Evolutionary conservation across 2,113 vertebrate genomes (phyloP).

Genomic region (Machaerirhynchus nigripectus): DNA sequence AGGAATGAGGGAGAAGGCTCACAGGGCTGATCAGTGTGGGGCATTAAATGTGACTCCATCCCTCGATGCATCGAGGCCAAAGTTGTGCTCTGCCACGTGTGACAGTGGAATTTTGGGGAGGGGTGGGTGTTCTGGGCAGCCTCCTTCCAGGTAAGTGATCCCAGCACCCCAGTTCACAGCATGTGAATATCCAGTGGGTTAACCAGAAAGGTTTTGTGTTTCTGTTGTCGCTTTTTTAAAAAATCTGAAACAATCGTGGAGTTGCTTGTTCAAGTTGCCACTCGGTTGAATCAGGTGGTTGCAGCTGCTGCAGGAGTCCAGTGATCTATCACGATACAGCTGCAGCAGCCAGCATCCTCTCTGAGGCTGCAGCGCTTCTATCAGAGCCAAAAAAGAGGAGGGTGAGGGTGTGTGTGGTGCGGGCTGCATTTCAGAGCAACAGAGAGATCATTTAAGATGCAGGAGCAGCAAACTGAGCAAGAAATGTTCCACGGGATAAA

Average conservation of each 20-base stretch:
- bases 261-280: not conserved
- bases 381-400: not conserved
- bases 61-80: accelerated
- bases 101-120: not conserved
- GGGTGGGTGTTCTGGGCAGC: not conserved
- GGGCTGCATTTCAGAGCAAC: not conserved
- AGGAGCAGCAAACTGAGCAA: not conserved
- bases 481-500: not conserved
- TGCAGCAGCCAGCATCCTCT: not conserved
- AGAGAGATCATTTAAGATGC: not conserved
- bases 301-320: not conserved
- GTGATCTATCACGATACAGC: not conserved
- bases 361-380: not conserved
- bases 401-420: not conserved
- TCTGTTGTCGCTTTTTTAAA: not conserved
- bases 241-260: not conserved
- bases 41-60: not conserved
- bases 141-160: not conserved
- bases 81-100: not conserved
- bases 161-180: not conserved
- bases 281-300: not conserved
- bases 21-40: not conserved
- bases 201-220: not conserved
- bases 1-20: not conserved
- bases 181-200: not conserved